phyloP scores from a whole-genome alignment of 1,140 invertebrate genomes.

The Charaxes varanes region DNA sequence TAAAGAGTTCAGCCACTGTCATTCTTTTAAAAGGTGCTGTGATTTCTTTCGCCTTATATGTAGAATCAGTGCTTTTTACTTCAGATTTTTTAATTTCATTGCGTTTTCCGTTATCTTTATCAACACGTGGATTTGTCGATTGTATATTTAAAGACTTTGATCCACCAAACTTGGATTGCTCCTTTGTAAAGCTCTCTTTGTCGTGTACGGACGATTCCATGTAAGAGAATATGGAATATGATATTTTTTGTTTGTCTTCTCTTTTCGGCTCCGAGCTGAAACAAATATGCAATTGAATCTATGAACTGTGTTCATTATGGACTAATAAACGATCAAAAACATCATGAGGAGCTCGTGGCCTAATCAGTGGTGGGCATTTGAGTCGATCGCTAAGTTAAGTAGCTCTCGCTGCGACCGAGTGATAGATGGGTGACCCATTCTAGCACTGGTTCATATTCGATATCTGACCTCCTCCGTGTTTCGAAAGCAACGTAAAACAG shows the following conservation, averaged over 20 bases:
- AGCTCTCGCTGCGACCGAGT: no score
- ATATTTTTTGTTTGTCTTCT: slow-evolving; percentile 75
- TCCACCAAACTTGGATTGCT: slow-evolving; percentile 59
- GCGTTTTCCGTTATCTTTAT: slow-evolving; percentile 11
- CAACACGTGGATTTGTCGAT: slow-evolving; percentile 5
- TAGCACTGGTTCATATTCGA: no score
- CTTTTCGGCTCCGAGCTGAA: slow-evolving; percentile 48
- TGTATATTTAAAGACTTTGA: slow-evolving; percentile 43
- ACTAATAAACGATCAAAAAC: no score
- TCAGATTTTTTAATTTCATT: slow-evolving; percentile 16
- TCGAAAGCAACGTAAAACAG: no score
- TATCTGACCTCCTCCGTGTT: no score
- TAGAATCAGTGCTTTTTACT: no score
- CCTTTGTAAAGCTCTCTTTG: slow-evolving; percentile 73
- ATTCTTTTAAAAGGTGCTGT: slow-evolving; percentile 48
- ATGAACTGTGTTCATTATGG: no score
- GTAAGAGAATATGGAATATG: slow-evolving; percentile 86
- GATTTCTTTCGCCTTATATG: no score
- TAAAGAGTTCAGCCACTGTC: slow-evolving; percentile 69
- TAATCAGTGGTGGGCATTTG: no score
- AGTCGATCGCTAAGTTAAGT: no score
- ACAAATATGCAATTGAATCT: slow-evolving; percentile 17
- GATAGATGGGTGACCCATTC: no score
- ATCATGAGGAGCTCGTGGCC: no score
- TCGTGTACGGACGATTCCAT: slow-evolving; percentile 76